Conservation (phyloP, 2,797 vertebrate genomes). For the Tympanoctomys barrerae region DNA sequence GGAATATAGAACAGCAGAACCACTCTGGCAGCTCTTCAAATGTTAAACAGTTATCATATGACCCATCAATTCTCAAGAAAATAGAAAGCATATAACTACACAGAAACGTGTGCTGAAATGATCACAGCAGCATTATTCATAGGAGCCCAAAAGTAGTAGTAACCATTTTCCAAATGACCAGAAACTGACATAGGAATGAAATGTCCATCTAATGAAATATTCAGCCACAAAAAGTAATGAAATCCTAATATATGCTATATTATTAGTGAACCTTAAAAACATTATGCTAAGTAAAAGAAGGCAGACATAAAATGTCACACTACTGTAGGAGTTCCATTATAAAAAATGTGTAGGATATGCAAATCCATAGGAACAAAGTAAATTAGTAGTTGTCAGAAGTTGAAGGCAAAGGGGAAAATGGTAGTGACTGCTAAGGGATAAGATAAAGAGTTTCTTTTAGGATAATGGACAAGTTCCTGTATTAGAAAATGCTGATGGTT, state of each 20-base stretch:
- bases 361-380: conserved; percentile 44
- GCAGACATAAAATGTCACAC: not conserved
- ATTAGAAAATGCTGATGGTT: conserved; percentile 18
- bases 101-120: not conserved
- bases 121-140: not conserved
- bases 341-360: not conserved
- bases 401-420: not conserved
- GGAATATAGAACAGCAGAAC: conserved; percentile 4
- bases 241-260: not conserved
- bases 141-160: not conserved
- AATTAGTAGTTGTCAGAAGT: not conserved
- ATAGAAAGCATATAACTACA: not conserved
- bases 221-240: conserved; percentile 50
- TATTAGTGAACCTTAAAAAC: conserved; percentile 38
- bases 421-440: not conserved
- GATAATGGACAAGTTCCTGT: not conserved
- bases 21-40: conserved; percentile 47
- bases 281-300: not conserved
- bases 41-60: not conserved
- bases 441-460: not conserved
- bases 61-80: conserved; percentile 9
- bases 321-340: not conserved
- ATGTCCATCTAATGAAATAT: conserved; percentile 14
- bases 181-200: conserved; percentile 24
- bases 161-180: conserved; percentile 3